Percentiles rank a stretch among this genome's conserved stretches.
Evolutionary conservation across 2,113 vertebrate genomes (phyloP).

Genomic region (Bubo blakistoni): DNA sequence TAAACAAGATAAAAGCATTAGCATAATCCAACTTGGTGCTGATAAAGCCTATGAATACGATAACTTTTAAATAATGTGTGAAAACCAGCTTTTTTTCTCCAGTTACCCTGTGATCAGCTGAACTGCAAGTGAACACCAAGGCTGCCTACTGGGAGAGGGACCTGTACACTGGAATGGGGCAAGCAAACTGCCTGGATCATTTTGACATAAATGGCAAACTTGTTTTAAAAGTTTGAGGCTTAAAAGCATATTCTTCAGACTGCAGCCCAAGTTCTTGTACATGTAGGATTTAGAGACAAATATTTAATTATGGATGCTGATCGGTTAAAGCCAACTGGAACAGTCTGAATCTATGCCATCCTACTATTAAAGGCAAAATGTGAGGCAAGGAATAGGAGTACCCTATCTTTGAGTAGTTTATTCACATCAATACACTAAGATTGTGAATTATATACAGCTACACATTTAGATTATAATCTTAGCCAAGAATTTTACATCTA

Average conservation of each 20-base stretch:
- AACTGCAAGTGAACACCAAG: not conserved
- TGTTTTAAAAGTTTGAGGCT: not conserved
- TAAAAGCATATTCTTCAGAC: not conserved
- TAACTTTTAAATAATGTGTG: not conserved
- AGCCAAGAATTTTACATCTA: not conserved
- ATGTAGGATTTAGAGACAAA: not conserved
- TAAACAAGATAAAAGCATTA: not conserved
- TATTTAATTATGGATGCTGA: not conserved
- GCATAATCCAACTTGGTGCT: not conserved
- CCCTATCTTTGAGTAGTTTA: not conserved
- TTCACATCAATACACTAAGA: too few species aligned
- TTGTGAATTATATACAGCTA: not conserved
- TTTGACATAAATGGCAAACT: not conserved
- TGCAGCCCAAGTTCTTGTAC: not conserved
- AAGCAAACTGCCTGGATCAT: not conserved
- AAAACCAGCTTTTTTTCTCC: not conserved
- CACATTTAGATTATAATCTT: not conserved
- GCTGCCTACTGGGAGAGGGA: not conserved
- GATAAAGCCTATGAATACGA: fast-evolving
- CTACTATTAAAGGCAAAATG: not conserved
- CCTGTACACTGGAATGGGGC: fast-evolving
- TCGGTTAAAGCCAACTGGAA: not conserved
- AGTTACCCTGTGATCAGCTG: not conserved
- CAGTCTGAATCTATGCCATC: not conserved
- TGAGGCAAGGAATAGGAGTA: not conserved